Conservation (phyloP, 2,113 vertebrate species). For the Notechis scutatus region DNA sequence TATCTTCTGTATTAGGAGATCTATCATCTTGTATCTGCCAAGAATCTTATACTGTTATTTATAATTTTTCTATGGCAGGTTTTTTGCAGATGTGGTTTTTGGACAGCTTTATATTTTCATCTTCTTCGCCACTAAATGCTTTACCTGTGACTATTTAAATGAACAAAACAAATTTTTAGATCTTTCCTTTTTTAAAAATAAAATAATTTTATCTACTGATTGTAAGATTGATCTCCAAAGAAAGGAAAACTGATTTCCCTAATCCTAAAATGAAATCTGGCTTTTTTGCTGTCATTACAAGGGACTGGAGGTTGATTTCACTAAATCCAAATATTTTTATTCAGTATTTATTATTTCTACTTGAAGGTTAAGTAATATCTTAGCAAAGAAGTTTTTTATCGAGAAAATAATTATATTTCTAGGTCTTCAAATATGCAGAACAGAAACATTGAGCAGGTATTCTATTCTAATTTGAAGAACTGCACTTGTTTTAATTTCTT, state of each 20-base stretch:
- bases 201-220: neutral
- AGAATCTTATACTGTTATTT: neutral
- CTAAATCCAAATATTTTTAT: neutral
- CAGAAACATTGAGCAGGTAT: neutral
- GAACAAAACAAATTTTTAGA: neutral
- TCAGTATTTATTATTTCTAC: neutral
- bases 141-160: neutral
- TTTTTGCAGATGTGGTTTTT: neutral
- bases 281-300: neutral
- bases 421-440: neutral
- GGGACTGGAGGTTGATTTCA: neutral
- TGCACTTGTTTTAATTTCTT: neutral
- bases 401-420: neutral
- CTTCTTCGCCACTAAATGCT: neutral
- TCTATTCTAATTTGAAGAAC: neutral
- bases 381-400: neutral
- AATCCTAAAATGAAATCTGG: neutral
- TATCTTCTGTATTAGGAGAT: neutral
- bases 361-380: neutral
- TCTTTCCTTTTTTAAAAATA: neutral
- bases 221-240: neutral
- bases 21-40: neutral
- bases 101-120: neutral
- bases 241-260: neutral
- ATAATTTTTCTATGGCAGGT: neutral